Evolutionary conservation across 2,797 vertebrate species (phyloP).

Genomic region (Natrix natrix): DNA sequence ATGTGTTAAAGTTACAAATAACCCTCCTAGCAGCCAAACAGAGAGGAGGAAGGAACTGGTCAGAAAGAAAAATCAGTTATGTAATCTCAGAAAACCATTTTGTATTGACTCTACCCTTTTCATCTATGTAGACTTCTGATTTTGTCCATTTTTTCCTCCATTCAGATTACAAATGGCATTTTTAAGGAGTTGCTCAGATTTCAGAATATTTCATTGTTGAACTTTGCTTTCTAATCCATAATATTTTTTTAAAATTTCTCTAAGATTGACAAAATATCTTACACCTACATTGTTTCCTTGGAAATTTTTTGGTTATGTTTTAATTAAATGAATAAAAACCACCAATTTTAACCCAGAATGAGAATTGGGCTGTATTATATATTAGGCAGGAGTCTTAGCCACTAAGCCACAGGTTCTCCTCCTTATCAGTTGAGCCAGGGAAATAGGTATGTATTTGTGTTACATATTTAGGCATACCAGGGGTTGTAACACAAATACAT

Average conservation of each 20-base stretch:
- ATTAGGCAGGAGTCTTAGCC: too few species aligned
- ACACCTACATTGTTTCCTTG: background rate
- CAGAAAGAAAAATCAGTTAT: constrained; percentile 13
- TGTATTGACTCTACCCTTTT: constrained; percentile 22
- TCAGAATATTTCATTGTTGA: background rate
- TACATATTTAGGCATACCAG: too few species aligned
- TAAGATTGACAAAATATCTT: background rate
- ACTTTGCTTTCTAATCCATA: constrained; percentile 18
- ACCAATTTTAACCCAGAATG: background rate
- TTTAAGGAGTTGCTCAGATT: background rate
- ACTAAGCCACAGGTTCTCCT: too few species aligned
- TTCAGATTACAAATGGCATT: background rate
- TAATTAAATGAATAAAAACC: background rate
- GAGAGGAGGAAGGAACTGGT: background rate
- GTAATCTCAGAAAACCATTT: background rate
- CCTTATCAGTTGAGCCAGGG: too few species aligned
- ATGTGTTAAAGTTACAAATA: constrained; percentile 50
- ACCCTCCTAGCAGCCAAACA: constrained; percentile 11
- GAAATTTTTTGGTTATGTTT: background rate
- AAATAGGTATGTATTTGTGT: too few species aligned
- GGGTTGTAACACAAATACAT: too few species aligned
- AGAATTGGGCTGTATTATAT: too few species aligned
- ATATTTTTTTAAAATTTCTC: background rate
- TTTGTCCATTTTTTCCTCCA: background rate
- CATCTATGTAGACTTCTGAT: constrained; percentile 29